Evolutionary conservation across 2,113 vertebrate genomes (phyloP).

Genomic region (Stigmatopora nigra): DNA sequence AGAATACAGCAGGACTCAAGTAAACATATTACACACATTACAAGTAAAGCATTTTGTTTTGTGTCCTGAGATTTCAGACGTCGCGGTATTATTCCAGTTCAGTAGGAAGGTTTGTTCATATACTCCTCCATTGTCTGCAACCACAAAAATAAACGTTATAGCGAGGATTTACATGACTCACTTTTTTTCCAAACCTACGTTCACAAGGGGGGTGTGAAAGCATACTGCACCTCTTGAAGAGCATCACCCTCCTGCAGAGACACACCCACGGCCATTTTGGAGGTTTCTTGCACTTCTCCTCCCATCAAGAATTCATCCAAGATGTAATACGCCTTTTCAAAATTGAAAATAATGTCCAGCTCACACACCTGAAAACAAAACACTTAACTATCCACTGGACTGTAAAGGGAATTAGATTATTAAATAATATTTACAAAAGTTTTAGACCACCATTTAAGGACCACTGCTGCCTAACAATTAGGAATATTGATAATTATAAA

Average conservation of each 20-base stretch:
- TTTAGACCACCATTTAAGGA: too few species aligned
- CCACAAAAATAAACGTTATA: constrained; percentile 28
- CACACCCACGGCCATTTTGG: constrained; percentile 74
- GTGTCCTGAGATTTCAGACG: constrained; percentile 9
- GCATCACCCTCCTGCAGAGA: constrained; percentile 82
- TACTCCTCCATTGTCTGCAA: constrained; percentile 95
- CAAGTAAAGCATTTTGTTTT: constrained; percentile 1
- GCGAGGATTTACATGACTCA: not conserved
- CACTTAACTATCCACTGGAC: not conserved
- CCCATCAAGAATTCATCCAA: constrained; percentile 91
- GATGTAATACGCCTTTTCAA: constrained; percentile 95
- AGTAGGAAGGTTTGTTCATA: constrained; percentile 84
- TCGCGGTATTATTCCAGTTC: constrained; percentile 22
- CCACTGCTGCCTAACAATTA: too few species aligned
- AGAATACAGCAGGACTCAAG: not conserved
- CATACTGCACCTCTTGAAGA: constrained; percentile 82
- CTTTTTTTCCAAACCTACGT: not conserved
- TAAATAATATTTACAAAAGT: not conserved
- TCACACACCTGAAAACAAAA: constrained; percentile 79
- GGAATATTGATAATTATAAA: too few species aligned
- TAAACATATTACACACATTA: not conserved
- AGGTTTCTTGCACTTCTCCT: constrained; percentile 89
- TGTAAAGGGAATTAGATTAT: not conserved
- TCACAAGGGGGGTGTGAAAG: not conserved
- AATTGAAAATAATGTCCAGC: constrained; percentile 94